Base-by-base conservation (phyloP, 2,797 vertebrate genomes). In the Cynopterus sphinx region DNA sequence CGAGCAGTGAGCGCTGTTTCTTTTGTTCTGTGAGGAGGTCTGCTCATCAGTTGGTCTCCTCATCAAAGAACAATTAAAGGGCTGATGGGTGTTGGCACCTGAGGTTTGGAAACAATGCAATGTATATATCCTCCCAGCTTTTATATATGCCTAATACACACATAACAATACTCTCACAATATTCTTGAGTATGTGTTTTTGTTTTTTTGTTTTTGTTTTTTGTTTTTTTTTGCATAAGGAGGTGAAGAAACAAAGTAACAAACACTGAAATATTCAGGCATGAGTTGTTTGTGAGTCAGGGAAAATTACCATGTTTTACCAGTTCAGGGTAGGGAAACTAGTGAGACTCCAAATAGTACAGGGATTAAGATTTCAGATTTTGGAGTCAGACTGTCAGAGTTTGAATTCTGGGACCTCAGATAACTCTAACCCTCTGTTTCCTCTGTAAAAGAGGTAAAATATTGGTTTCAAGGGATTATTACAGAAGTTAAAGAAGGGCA, bases 361-460 rank as follows among this genome's bases (percentile, higher is more conserved):
- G 31, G 36, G 13, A 46, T 71, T 71, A 85, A 67, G 41, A 93
- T 19, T 39, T 26, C 3, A 63, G 63, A 5, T 82, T 92, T 91
- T 73, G 31, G 39, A 82, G 74, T 88, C n/a, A 77, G 17, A 21
- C 31, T 84, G 26, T 87, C 31, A 61, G 61, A 75, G 9, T 85
- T 91, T 87, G 83, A 94, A 79, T 90, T 36, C 33, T 89, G 43
- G 39, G 28, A 33, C 24, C 1, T 81, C 17, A 24, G 39, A 7
- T 77, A 87, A 86, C 39, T 61, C 31, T 28, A 67, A 87, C 24
- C 39, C 43, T 70, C 70, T 71, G 55, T 82, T 79, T 94, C 4
- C 17, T 96, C 63, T 95, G 53, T 53, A 73, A 77, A 95, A 55
- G 22, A 36, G 12, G 49, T 67, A 84, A 92, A 43, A 39, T 68